Evolutionary conservation across 92 coral and sea anemone genomes (phyloP), one percentile per base, ranked within the genome.

Genomic region (Pocillopora grandis): DNA sequence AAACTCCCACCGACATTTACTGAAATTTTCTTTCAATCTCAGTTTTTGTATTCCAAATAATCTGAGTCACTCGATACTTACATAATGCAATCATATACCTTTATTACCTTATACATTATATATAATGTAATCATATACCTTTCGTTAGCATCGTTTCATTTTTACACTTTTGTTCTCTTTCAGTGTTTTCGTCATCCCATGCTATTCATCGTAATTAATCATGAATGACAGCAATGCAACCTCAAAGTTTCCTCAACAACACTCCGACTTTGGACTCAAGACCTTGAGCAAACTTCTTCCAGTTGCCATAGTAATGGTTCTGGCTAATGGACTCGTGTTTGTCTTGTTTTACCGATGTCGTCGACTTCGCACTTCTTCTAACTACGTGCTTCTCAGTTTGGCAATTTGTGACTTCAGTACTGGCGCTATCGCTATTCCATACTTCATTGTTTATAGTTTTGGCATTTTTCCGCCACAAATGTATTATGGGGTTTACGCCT

Each of bases 391-490:
- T n/a, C 76, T 71, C 33, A 49, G 76, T 49, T 35, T 71, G 37
- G 76, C 76, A 13, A 14, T 71, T 71, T 71, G 76, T 56, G 76
- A 71, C 58, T 37, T 71, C 20, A 4, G 36, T 6, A 71, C 21
- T 18, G 76, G 76, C 14, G 58, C 58, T 19, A 13, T 71, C 27
- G 42, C 36, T 56, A 71, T 71, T 71, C 76, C 76, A 36, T 71
- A 35, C 76, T 49, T 71, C 20, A 71, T 71, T 4, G 12, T 71
- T 37, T 13, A 14, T 71, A 15, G 9, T 11, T 71, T 71, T 23
- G 27, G 6, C 13, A 56, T 71, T 35, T 48, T 10, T 16, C 76
- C 16, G 2, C 21, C 5, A 33, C 1, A 64, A 13, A 0, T 71
- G 36, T 0, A 9, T 2, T 71, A 17, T 71, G 36, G 76, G 76